Conservation (phyloP, 2,113 vertebrate genomes). For the Chitala chitala region DNA sequence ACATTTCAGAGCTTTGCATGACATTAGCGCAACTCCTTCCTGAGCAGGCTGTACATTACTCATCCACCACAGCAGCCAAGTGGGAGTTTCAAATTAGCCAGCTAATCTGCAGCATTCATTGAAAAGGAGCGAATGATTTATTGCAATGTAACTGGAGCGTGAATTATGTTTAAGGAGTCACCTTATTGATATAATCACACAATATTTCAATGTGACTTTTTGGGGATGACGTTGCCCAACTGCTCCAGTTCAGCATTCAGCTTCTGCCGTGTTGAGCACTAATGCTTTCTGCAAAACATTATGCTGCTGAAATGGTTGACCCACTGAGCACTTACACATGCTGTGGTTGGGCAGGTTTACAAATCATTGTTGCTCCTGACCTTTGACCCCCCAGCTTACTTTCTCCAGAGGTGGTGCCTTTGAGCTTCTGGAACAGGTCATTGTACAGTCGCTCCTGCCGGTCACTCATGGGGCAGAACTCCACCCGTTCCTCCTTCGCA, state of each 20-base stretch:
- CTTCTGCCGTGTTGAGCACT: neutral
- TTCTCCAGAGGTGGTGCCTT: conserved; percentile 62
- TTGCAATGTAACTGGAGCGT: neutral
- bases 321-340: too few relatives aligned
- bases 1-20: neutral
- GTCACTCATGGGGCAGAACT: conserved; percentile 83
- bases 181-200: conserved; percentile 12
- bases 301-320: too few relatives aligned
- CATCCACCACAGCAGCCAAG: neutral
- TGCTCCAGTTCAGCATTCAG: neutral
- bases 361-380: neutral
- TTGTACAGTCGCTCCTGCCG: conserved; percentile 79
- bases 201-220: conserved; percentile 16
- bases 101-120: neutral
- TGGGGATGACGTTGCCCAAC: neutral
- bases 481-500: conserved; percentile 75
- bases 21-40: neutral
- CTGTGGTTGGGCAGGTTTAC: too few relatives aligned
- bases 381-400: conserved; percentile 46
- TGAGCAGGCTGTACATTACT: neutral
- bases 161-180: conserved; percentile 1
- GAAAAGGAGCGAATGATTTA: neutral
- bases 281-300: neutral
- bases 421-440: conserved; percentile 73
- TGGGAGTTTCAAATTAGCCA: conserved; percentile 3